These are phyloP conservation scores for Drosophila sechellia DNA, from an alignment of 1,140 invertebrate genomes.

Conservation along the genomic window DNA sequence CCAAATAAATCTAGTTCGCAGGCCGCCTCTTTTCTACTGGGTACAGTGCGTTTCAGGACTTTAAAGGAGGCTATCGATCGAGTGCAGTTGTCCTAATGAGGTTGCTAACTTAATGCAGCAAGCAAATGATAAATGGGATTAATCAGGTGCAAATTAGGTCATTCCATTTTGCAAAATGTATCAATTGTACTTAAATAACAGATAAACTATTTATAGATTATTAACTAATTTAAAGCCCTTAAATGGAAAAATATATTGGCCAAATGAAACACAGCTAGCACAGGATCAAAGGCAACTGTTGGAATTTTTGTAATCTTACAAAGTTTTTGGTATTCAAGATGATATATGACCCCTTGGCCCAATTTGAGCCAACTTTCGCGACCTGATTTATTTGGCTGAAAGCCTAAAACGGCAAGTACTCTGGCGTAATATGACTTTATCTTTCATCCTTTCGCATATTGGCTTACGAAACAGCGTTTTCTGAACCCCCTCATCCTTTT, in stretches of 20 bases:
- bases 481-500: not conserved
- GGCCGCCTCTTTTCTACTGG: not conserved
- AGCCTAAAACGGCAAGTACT: conserved; percentile 5
- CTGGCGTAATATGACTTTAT: conserved; percentile 38
- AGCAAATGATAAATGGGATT: conserved; percentile 3
- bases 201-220: too few species aligned
- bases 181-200: too few species aligned
- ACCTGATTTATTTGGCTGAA: conserved; percentile 37
- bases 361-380: conserved; percentile 2
- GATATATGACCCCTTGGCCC: conserved; percentile 4
- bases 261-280: not conserved
- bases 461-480: conserved; percentile 6
- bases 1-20: conserved; percentile 23
- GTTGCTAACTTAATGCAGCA: conserved; percentile 14
- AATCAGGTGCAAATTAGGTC: not conserved
- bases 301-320: conserved; percentile 11
- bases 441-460: conserved; percentile 43
- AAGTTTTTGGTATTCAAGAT: conserved; percentile 5
- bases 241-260: too few species aligned
- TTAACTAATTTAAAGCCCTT: too few species aligned
- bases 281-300: conserved; percentile 13
- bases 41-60: conserved; percentile 24
- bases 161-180: too few species aligned
- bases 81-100: conserved; percentile 9
- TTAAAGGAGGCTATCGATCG: conserved; percentile 17